Base-by-base conservation (phyloP, 2,113 vertebrate genomes). In the Oncorhynchus mykiss region DNA sequence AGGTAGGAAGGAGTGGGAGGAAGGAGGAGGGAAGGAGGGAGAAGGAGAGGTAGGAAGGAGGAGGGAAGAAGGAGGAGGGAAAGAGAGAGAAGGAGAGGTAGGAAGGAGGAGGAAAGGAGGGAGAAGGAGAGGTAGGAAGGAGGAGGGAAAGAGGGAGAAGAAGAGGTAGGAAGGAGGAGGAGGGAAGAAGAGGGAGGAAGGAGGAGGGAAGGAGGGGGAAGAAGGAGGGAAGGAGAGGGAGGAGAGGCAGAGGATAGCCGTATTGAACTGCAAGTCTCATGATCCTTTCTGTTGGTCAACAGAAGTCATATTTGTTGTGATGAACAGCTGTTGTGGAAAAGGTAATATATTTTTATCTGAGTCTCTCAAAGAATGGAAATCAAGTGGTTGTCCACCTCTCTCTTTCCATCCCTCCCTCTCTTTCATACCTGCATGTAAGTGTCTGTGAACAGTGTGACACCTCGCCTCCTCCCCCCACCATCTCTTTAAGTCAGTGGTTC, bases 121-220 rank as follows among this genome's bases (percentile, higher is more conserved):
- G 27, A 27, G 22, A n/a, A 2, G 25, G 1, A 27, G 25, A 27
- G 2, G 25, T 2, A 3, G 25, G 25, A n/a, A n/a, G n/a, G n/a
- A n/a, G 12, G 65, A 51, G 18, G 45, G 25, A 57, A 39, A 14
- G 8, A 18, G 71, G 34, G 20, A 49, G 24, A 3, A 2, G 0
- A 78, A 84, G 78, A 74, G 80, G 80, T 86, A 66, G 79, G 74
- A 81, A 27, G 25, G 25, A 27, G 24, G 24, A 25, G 64, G 25
- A 48, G 51, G 20, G 12, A 22, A 68, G 12, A 13, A 76, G 72
- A 39, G 6, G 6, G 6, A 8, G 6, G 34, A 5, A 29, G 62
- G 57, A 78, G 84, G 78, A 74, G 80, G 80, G 87, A 78, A 68
- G 76, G 77, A 64, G 70, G 57, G 34, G 72, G 76, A 80, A 62